These are phyloP conservation scores for Homarus americanus DNA, from an alignment of 1,140 invertebrate genomes.

Conservation along the genomic window DNA sequence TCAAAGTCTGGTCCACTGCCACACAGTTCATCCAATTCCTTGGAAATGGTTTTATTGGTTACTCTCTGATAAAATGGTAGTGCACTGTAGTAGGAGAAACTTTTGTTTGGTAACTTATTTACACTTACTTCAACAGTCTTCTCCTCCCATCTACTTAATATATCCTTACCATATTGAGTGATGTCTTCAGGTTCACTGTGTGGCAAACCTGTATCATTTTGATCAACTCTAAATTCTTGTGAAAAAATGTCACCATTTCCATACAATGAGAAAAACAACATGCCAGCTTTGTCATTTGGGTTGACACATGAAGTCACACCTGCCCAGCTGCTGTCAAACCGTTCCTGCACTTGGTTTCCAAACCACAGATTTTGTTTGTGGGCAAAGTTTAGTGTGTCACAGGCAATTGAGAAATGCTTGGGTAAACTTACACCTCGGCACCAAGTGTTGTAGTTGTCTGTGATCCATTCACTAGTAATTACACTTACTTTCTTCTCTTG, in stretches of 20 bases:
- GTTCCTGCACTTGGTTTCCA: background rate
- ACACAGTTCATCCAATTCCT: background rate
- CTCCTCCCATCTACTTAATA: constrained; percentile 12
- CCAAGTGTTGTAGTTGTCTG: background rate
- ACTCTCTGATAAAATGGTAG: background rate
- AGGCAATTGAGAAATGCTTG: background rate
- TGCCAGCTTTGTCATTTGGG: background rate
- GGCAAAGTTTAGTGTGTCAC: constrained; percentile 9
- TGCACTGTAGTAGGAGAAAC: background rate
- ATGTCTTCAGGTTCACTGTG: background rate
- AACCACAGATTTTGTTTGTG: constrained; percentile 30
- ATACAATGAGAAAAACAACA: constrained; percentile 11
- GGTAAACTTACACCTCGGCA: constrained; percentile 23
- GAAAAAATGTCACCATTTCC: constrained; percentile 28
- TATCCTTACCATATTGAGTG: background rate
- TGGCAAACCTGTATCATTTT: background rate
- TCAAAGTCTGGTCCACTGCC: no score
- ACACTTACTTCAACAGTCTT: background rate
- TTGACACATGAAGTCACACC: background rate
- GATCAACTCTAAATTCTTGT: background rate
- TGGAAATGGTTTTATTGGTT: background rate
- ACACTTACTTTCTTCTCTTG: constrained; percentile 11
- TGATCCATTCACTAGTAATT: constrained; percentile 3
- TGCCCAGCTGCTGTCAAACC: background rate
- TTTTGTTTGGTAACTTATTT: background rate